Evolutionary conservation across 1,140 invertebrate species (phyloP).

Genomic region (Ladona fulva): DNA sequence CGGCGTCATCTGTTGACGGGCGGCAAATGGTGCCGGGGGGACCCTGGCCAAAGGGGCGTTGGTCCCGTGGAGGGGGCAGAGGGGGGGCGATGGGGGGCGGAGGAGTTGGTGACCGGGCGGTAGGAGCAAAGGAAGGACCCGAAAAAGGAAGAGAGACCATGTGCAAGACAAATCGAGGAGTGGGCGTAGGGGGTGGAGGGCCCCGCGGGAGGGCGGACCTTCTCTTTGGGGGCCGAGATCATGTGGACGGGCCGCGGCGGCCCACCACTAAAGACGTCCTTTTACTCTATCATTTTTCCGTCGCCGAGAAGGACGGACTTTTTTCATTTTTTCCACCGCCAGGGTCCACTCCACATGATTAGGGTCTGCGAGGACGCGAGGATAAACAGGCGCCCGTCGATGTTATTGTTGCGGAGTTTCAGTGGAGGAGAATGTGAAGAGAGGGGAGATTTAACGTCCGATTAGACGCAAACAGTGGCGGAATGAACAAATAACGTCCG

Average conservation of each 20-base stretch:
- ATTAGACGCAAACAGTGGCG: too few species aligned
- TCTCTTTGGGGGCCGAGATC: background rate
- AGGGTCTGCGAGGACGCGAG: too few species aligned
- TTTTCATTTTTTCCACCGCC: too few species aligned
- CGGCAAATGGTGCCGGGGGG: slow-evolving; percentile 24
- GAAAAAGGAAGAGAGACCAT: slow-evolving; percentile 11
- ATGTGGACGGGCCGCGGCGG: too few species aligned
- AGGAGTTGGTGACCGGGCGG: background rate
- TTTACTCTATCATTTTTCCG: background rate
- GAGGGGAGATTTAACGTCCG: too few species aligned
- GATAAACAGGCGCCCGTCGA: too few species aligned
- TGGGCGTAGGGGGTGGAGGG: slow-evolving; percentile 23
- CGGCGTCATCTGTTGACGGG: background rate
- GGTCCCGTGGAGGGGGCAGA: slow-evolving; percentile 25
- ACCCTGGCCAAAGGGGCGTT: slow-evolving; percentile 35
- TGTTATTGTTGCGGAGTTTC: too few species aligned
- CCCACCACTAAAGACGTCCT: too few species aligned
- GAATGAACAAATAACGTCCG: too few species aligned
- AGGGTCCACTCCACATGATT: too few species aligned
- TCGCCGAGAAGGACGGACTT: background rate
- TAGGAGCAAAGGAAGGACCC: slow-evolving; percentile 15
- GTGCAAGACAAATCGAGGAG: slow-evolving; percentile 15
- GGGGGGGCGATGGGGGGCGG: slow-evolving; percentile 1
- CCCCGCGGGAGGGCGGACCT: slow-evolving; percentile 24
- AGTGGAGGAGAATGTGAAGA: too few species aligned